Evolutionary conservation across 2,113 vertebrate species (phyloP).

Genomic region (Acanthisitta chloris): DNA sequence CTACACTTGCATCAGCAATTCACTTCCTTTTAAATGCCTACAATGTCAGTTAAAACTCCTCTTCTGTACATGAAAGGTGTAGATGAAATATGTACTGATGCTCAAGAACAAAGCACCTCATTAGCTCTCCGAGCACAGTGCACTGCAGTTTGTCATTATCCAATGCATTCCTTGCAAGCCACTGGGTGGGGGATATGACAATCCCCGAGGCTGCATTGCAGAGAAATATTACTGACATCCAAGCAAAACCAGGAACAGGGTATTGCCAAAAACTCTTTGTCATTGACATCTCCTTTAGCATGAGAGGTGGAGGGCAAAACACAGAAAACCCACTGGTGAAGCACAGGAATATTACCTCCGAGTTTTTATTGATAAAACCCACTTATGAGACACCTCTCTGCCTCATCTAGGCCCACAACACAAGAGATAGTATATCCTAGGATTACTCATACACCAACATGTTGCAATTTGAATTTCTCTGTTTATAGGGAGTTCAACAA

Average conservation of each 20-base stretch:
- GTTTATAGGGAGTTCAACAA: not conserved
- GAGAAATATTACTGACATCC: not conserved
- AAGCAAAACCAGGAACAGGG: not conserved
- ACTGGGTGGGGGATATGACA: not conserved
- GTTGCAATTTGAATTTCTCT: not conserved
- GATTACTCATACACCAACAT: not conserved
- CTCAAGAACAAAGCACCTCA: constrained; percentile 57
- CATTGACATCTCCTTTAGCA: not conserved
- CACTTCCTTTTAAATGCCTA: not conserved
- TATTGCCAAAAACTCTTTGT: not conserved
- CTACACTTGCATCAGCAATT: not conserved
- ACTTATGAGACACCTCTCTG: not conserved
- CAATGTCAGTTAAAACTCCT: not conserved
- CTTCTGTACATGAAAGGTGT: not conserved
- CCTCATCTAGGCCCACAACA: not conserved
- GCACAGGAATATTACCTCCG: not conserved
- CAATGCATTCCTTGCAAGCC: constrained; percentile 7
- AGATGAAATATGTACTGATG: not conserved
- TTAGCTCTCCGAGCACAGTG: constrained; percentile 58
- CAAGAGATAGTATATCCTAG: not conserved
- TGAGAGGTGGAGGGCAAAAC: not conserved
- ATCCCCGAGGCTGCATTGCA: not conserved
- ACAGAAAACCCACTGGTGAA: not conserved
- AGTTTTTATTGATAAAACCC: not conserved
- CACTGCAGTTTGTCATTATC: constrained; percentile 53